phyloP scores from a whole-genome alignment of 30 jellyfish, hydroid and myxozoan species.

The Aurelia sp. region DNA sequence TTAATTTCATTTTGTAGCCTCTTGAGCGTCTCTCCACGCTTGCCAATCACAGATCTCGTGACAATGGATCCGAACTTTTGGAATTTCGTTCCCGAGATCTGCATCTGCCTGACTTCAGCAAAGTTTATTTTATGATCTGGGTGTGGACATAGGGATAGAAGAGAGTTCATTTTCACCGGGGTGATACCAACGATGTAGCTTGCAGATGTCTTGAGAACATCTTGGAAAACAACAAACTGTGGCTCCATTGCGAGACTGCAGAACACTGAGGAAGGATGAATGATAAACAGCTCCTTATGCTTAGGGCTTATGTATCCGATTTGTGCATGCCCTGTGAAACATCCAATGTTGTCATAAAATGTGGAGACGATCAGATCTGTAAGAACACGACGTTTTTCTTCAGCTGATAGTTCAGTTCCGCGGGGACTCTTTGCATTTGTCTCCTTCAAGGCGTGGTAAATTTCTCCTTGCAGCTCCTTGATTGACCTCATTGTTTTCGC shows the following conservation, averaged over 20 bases:
- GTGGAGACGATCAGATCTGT: conserved; percentile 18
- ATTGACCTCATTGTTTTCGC: conserved; percentile 72
- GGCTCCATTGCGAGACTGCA: conserved; percentile 52
- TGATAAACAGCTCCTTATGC: conserved; percentile 19
- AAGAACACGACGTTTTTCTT: conserved; percentile 14
- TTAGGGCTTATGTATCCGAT: conserved; percentile 50
- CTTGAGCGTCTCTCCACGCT: conserved; percentile 24
- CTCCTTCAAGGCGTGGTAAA: conserved; percentile 3
- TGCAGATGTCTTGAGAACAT: conserved; percentile 45
- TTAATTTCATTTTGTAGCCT: conserved; percentile 12
- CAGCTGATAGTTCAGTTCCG: not conserved
- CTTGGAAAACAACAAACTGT: conserved; percentile 56
- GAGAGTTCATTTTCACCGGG: conserved; percentile 1
- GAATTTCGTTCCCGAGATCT: conserved; percentile 1
- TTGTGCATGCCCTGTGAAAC: conserved; percentile 58
- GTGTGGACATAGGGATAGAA: conserved; percentile 25
- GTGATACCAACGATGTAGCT: conserved; percentile 35
- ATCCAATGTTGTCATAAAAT: conserved; percentile 44
- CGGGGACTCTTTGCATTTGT: not conserved
- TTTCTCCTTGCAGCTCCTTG: conserved; percentile 38
- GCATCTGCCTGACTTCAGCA: not conserved
- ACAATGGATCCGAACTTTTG: conserved; percentile 28
- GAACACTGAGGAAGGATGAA: conserved; percentile 71
- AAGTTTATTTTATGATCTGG: not conserved
- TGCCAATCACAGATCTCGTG: conserved; percentile 20